Percentiles rank a stretch among this genome's conserved stretches.
Conservation (phyloP, 2,113 vertebrate species). For the Seriola dumerili region DNA sequence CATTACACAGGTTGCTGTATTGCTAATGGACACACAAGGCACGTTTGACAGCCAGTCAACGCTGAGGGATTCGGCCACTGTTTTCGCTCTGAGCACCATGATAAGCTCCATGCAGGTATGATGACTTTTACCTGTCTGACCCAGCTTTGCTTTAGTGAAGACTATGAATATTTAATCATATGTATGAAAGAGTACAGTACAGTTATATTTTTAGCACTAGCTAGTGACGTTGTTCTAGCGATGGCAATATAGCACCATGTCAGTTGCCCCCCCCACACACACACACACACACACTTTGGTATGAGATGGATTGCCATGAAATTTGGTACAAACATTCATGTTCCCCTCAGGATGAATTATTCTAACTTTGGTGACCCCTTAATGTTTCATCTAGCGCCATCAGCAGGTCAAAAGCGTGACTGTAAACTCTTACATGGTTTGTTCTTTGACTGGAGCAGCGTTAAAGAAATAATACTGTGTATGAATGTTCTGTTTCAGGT, state of each 20-base stretch:
- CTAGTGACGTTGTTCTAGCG: not conserved
- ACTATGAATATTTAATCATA: not conserved
- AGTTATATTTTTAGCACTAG: not conserved
- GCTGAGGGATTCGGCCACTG: slow-evolving; percentile 95
- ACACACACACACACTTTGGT: too few relatives aligned
- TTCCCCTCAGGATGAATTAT: not conserved
- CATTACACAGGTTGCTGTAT: slow-evolving; percentile 89
- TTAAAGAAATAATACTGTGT: not conserved
- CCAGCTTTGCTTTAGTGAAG: not conserved
- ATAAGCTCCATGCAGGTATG: slow-evolving; percentile 99
- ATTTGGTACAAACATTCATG: not conserved
- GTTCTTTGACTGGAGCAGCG: not conserved
- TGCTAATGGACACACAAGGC: slow-evolving; percentile 98
- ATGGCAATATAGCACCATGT: not conserved
- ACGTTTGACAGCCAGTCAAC: slow-evolving; percentile 99
- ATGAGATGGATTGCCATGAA: not conserved
- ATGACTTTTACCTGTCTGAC: not conserved
- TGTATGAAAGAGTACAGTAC: not conserved
- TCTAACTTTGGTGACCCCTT: not conserved
- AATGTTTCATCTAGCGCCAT: not conserved
- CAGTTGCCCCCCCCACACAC: too few relatives aligned
- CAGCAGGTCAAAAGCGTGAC: not conserved
- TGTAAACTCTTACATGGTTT: too few relatives aligned
- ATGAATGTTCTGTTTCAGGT: slow-evolving; percentile 79
- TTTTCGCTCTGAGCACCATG: slow-evolving; percentile 99